These are phyloP conservation scores for Mechanitis messenoides DNA, from an alignment of 2,888 invertebrate species.

Conservation along the genomic window DNA sequence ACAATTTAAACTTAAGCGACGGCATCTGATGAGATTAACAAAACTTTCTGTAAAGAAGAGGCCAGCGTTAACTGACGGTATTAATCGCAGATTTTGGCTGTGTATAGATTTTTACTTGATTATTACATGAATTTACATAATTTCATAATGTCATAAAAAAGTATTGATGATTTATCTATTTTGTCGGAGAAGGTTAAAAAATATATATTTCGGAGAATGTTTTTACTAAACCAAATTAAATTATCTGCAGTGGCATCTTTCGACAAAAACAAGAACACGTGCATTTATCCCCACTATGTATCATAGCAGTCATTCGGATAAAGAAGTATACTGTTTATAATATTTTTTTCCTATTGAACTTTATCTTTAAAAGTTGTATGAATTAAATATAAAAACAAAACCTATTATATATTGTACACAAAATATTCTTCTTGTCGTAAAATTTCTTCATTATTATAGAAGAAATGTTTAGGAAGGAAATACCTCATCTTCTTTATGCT, in stretches of 20 bases:
- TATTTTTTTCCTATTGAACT: too few species aligned
- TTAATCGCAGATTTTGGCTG: not conserved
- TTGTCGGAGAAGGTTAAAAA: too few species aligned
- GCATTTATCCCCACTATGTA: too few species aligned
- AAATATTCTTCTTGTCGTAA: conserved; percentile 45
- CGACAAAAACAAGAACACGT: too few species aligned
- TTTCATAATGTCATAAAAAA: not conserved
- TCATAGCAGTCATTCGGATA: too few species aligned
- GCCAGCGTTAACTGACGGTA: not conserved
- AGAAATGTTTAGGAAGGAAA: conserved; percentile 37
- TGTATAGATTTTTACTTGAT: not conserved
- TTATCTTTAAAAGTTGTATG: not conserved
- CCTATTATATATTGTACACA: too few species aligned
- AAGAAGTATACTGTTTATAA: too few species aligned
- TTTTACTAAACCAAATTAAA: too few species aligned
- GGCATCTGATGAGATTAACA: conserved; percentile 3
- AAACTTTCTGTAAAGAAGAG: conserved; percentile 3
- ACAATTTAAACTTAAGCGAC: conserved; percentile 4
- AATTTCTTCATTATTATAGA: too few species aligned
- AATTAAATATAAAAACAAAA: conserved; percentile 46
- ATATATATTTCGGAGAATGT: too few species aligned
- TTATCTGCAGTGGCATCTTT: too few species aligned
- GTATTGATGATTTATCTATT: too few species aligned
- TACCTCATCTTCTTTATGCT: not conserved
- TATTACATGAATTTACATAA: not conserved